Evolutionary conservation across 2,888 invertebrate genomes (phyloP), one percentile per base, ranked within the genome.

Genomic region (Andricus quercusramuli): DNA sequence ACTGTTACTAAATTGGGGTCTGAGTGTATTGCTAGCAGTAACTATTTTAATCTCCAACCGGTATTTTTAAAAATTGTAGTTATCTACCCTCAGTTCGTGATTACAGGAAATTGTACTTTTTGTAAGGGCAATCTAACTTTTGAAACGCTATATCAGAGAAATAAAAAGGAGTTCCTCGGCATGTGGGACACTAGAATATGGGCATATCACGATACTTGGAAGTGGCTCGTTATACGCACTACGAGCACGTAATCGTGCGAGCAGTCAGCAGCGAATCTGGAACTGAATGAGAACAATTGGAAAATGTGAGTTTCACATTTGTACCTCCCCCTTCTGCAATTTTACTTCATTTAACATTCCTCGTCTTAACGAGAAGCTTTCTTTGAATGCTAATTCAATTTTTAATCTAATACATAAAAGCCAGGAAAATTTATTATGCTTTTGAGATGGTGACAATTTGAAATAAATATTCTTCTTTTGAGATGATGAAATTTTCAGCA

Each of bases 151-250:
- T 56, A 56, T 56, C 3, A 11, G 3, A 56, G n/a, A 56, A 1
- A 22, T 22, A 56, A n/a, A 56, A 56, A 56, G 56, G 22, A 56
- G 11, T 56, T 56, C 0, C 11, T 22, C n/a, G 11, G 11, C 56
- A 56, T 22, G 56, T 56, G 56, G n/a, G 56, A 56, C 56, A 22
- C 56, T 11, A 56, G 51, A 70, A 29, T 70, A 51, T 70, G 29
- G n/a, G 51, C 47, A 70, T 70, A 70, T 70, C 70, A 51, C 70
- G 51, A 70, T 70, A 70, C 70, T 51, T 47, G 20, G 29, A 70
- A 70, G 70, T 70, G 51, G 29, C 70, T 70, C 25, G 70, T 70
- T 70, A 70, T 70, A 51, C 70, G 70, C 70, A 51, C 51, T 29
- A 20, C 51, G 70, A 70, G 70, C 70, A 51, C 29, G 29, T 44